Percentiles rank a stretch among this genome's conserved stretches.
Conservation (phyloP, 2,797 vertebrate genomes). For the Pogoniulus pusillus region DNA sequence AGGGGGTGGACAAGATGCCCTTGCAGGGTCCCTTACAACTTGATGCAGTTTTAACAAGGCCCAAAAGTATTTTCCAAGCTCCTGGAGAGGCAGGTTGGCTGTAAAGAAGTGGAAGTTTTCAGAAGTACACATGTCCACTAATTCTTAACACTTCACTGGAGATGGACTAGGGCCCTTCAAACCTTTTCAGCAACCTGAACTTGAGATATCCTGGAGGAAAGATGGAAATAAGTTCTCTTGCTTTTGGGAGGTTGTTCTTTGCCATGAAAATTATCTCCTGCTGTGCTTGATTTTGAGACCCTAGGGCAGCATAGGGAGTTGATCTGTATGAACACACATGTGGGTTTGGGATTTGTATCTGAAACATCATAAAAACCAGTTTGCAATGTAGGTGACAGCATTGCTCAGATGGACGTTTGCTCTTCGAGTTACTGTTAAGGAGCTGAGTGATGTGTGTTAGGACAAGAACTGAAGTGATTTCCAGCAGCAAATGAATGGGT, state of each 20-base stretch:
- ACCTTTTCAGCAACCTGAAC: neutral
- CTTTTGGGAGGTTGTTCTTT: neutral
- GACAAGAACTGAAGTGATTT: neutral
- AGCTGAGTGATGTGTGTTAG: neutral
- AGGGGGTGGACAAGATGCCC: no score
- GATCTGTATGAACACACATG: neutral
- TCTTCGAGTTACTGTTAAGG: neutral
- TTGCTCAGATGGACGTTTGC: neutral
- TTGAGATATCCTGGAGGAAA: neutral
- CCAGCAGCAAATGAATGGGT: neutral
- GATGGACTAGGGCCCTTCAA: neutral
- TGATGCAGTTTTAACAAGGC: neutral
- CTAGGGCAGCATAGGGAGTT: neutral
- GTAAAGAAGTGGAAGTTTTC: neutral
- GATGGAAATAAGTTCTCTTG: neutral
- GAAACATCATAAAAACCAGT: neutral
- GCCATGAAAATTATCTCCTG: neutral
- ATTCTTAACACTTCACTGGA: neutral
- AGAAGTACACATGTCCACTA: neutral
- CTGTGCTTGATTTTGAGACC: neutral
- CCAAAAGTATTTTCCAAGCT: neutral
- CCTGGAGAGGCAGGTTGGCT: neutral
- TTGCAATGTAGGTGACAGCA: neutral
- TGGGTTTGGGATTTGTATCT: neutral
- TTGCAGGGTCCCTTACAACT: no score